phyloP scores from a whole-genome alignment of 2,113 vertebrate genomes.

The Tiliqua scincoides region DNA sequence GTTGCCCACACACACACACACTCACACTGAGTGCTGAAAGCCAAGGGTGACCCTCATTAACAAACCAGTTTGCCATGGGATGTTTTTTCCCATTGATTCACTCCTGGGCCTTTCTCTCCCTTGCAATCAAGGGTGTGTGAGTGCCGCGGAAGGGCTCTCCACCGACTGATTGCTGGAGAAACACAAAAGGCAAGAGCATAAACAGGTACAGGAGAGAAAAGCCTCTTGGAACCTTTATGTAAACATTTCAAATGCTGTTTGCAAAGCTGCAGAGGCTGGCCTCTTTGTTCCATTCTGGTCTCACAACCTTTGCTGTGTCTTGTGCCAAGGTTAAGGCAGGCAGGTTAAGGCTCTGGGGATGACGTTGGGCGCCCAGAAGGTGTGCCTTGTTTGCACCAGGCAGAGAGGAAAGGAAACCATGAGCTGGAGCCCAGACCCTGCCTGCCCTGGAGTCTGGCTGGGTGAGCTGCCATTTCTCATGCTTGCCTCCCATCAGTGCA shows the following conservation, averaged over 20 bases:
- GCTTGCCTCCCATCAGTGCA: not conserved
- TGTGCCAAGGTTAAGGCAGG: fast-evolving
- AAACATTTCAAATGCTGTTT: slow-evolving; percentile 72
- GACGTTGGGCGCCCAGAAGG: not conserved
- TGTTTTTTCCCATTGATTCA: slow-evolving; percentile 86
- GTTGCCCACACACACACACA: slow-evolving; percentile 3
- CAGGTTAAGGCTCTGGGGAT: fast-evolving
- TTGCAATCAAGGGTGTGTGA: slow-evolving; percentile 80
- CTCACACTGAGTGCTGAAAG: slow-evolving; percentile 33
- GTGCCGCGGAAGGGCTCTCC: slow-evolving; percentile 82
- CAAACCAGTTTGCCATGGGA: slow-evolving; percentile 76
- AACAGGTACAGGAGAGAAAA: slow-evolving; percentile 86
- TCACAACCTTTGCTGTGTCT: slow-evolving; percentile 26
- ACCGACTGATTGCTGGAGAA: slow-evolving; percentile 80
- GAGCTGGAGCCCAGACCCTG: too few species aligned
- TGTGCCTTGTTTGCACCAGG: fast-evolving
- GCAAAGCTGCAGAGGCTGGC: slow-evolving; percentile 66
- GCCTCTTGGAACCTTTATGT: slow-evolving; percentile 82
- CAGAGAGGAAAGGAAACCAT: not conserved
- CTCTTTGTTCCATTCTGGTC: slow-evolving; percentile 56
- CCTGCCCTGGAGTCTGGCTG: not conserved
- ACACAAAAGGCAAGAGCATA: slow-evolving; percentile 84
- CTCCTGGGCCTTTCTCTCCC: slow-evolving; percentile 72
- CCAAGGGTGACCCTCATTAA: slow-evolving; percentile 85
- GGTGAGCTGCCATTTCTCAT: not conserved